phyloP scores from a whole-genome alignment of 2,113 vertebrate genomes.

The Microtus montanus region DNA sequence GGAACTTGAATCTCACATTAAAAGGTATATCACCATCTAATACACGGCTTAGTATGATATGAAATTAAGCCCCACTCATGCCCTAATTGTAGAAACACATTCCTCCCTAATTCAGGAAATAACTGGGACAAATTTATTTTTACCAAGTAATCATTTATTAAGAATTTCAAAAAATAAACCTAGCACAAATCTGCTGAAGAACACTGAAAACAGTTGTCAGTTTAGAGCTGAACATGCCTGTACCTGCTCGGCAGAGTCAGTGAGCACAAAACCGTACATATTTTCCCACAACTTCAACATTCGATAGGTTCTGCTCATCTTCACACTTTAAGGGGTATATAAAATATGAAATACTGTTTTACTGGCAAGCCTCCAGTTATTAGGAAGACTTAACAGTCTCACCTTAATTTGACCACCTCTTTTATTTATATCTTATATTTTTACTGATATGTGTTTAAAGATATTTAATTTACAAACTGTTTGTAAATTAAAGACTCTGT shows the following conservation, averaged over 20 bases:
- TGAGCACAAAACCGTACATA: neutral
- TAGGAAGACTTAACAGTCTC: neutral
- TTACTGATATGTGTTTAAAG: neutral
- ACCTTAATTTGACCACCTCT: neutral
- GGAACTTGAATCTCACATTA: neutral
- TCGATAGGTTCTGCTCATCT: neutral
- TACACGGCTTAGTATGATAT: neutral
- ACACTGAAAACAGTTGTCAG: neutral
- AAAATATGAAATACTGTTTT: neutral
- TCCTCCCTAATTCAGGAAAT: neutral
- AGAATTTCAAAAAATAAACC: neutral
- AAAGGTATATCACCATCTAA: neutral
- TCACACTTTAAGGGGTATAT: neutral
- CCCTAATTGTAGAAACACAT: neutral
- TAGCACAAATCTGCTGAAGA: neutral
- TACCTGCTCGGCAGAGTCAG: neutral
- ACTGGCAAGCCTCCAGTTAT: neutral
- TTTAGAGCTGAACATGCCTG: neutral
- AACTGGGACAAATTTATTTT: neutral
- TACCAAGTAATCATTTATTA: neutral
- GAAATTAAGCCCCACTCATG: neutral
- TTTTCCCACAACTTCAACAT: neutral
- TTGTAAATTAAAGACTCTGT: conserved; percentile 3
- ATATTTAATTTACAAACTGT: neutral
- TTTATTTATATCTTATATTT: neutral